Evolutionary conservation across 2,888 invertebrate species (phyloP), one percentile per base, ranked within the genome.

Genomic region (Caenorhabditis wallacei): DNA sequence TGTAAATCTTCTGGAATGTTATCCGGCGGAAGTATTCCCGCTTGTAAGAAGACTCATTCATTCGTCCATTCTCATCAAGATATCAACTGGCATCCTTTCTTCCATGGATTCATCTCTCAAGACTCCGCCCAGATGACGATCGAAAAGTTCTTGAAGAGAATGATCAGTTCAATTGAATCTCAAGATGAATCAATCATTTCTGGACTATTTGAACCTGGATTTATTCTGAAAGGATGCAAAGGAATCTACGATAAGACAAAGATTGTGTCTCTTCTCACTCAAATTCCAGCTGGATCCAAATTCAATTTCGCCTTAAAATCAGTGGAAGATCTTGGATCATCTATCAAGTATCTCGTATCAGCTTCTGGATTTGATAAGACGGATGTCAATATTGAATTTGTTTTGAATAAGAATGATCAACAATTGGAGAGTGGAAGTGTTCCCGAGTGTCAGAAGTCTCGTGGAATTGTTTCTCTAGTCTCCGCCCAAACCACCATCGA

Each of bases 391-490:
- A 43, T 43, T 8, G 59, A 59, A 10, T 61, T 61, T 10, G n/a
- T n/a, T n/a, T n/a, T 61, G 43, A 61, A 43, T 26, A 61, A 26
- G 20, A 24, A 46, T 1, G 61, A 61, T 22, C 61, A 61, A 26
- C 61, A 61, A 13, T 43, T 61, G 26, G 24, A 61, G 16, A 26
- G 43, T 46, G 61, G 43, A 24, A 61, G 43, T 43, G 40, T 61
- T 22, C 43, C 43, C 7, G 43, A 16, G 7, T 43, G 43, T 7
- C 11, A 51, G 20, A 51, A 46, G 46, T 56, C n/a, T n/a, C n/a
- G n/a, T n/a, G n/a, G n/a, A n/a, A n/a, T n/a, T n/a, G 30, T 30
- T 30, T 30, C 30, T 30, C n/a, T n/a, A n/a, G n/a, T n/a, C n/a
- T n/a, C n/a, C n/a, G n/a, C n/a, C n/a, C n/a, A n/a, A n/a, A n/a